These are phyloP conservation scores for Caenorhabditis doughertyi DNA, from an alignment of 2,888 invertebrate genomes.

Conservation along the genomic window DNA sequence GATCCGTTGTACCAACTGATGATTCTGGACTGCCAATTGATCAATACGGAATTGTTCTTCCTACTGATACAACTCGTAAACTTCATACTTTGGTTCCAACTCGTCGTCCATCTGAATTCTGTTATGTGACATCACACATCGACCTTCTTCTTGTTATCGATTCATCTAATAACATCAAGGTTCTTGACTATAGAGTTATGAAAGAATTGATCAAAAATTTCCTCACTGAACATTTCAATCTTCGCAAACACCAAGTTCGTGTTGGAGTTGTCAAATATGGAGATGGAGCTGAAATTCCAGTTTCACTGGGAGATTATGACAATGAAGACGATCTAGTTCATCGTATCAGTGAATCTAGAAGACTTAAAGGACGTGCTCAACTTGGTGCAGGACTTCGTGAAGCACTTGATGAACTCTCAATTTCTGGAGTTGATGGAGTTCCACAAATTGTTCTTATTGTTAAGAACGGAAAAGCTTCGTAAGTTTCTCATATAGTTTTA, in stretches of 20 bases:
- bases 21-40: slow-evolving; percentile 65
- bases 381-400: slow-evolving; percentile 79
- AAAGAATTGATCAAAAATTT: slow-evolving; percentile 81
- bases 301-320: slow-evolving; percentile 80
- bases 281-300: slow-evolving; percentile 78
- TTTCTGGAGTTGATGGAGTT: slow-evolving; percentile 74
- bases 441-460: slow-evolving; percentile 78
- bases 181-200: slow-evolving; percentile 82
- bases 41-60: slow-evolving; percentile 65
- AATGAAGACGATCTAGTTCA: slow-evolving; percentile 76
- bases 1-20: slow-evolving; percentile 66
- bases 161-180: slow-evolving; percentile 79
- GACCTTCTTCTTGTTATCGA: slow-evolving; percentile 81
- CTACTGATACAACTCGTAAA: slow-evolving; percentile 64
- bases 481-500: slow-evolving; percentile 32
- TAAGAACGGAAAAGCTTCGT: slow-evolving; percentile 80
- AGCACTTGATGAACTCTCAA: slow-evolving; percentile 77
- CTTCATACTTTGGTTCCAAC: slow-evolving; percentile 62
- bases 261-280: slow-evolving; percentile 81
- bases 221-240: slow-evolving; percentile 79
- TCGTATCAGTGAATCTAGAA: slow-evolving; percentile 77
- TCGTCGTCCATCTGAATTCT: slow-evolving; percentile 65
- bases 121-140: slow-evolving; percentile 75
- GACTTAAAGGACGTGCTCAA: slow-evolving; percentile 78
- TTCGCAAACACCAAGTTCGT: slow-evolving; percentile 77